Conservation (phyloP, 2,888 invertebrate genomes). For the Candidula unifasciata region DNA sequence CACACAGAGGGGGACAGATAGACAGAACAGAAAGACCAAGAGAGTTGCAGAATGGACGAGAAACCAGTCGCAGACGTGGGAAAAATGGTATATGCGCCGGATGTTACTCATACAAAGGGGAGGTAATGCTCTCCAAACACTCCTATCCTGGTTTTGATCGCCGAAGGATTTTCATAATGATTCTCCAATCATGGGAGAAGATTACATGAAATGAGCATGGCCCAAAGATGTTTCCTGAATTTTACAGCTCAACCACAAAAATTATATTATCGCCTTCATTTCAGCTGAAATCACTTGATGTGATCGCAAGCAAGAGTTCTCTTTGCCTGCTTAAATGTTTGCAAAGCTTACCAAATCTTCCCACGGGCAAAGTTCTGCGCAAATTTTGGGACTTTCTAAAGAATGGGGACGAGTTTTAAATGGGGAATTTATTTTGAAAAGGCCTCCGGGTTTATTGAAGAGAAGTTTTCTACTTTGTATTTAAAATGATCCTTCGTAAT, state of each 20-base stretch:
- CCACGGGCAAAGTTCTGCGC: not conserved
- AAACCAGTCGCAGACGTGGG: too few species aligned
- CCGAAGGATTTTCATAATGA: conserved; percentile 38
- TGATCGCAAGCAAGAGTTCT: not conserved
- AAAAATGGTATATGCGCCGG: not conserved
- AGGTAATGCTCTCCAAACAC: conserved; percentile 42
- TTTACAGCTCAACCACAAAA: conserved; percentile 38
- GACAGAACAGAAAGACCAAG: too few species aligned
- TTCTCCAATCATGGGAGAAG: conserved; percentile 22
- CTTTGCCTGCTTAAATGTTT: conserved; percentile 4
- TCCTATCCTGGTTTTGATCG: not conserved
- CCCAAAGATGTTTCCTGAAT: not conserved
- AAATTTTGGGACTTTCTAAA: too few species aligned
- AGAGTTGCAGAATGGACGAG: too few species aligned
- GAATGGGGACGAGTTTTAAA: too few species aligned
- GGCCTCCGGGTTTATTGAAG: too few species aligned
- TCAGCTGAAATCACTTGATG: conserved; percentile 2
- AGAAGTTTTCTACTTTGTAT: too few species aligned
- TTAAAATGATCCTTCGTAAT: too few species aligned
- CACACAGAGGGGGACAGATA: too few species aligned
- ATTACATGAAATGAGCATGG: conserved; percentile 19
- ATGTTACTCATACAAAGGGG: conserved; percentile 27
- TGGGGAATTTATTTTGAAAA: too few species aligned
- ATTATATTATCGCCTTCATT: conserved; percentile 24
- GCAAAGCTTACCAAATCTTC: conserved; percentile 10